Evolutionary conservation across 2,888 invertebrate species (phyloP).

Genomic region (Eristalinus sepulchralis): DNA sequence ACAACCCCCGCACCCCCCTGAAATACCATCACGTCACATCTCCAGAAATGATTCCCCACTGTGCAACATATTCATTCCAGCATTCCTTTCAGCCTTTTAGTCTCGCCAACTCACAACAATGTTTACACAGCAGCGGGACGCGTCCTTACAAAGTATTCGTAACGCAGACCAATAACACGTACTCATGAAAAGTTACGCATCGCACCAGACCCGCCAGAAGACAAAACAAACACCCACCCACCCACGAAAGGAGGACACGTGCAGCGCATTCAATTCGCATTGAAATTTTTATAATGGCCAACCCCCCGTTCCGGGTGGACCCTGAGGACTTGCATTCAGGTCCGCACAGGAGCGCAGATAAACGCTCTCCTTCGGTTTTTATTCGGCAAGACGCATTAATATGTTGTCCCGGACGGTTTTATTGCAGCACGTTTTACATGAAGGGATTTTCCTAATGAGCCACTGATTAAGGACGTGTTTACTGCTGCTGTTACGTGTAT

Average conservation of each 20-base stretch:
- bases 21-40: neutral
- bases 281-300: conserved; percentile 42
- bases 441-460: conserved; percentile 41
- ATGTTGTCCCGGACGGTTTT: conserved; percentile 50
- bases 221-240: neutral
- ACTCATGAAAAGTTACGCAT: conserved; percentile 29
- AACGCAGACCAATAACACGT: conserved; percentile 45
- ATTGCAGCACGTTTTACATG: conserved; percentile 56
- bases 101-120: neutral
- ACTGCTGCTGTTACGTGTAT: neutral
- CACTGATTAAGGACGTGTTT: conserved; percentile 60
- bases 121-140: neutral
- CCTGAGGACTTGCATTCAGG: neutral
- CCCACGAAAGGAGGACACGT: conserved; percentile 44
- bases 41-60: neutral
- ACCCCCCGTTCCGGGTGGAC: conserved; percentile 3
- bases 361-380: neutral
- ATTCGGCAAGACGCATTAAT: conserved; percentile 28
- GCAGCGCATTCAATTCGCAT: conserved; percentile 59
- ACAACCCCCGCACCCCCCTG: neutral
- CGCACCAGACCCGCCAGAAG: neutral
- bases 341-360: neutral
- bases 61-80: neutral
- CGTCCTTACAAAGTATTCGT: conserved; percentile 9
- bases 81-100: neutral